Evolutionary conservation across 2,888 invertebrate species (phyloP).

Genomic region (Tenthredo scrophulariae): DNA sequence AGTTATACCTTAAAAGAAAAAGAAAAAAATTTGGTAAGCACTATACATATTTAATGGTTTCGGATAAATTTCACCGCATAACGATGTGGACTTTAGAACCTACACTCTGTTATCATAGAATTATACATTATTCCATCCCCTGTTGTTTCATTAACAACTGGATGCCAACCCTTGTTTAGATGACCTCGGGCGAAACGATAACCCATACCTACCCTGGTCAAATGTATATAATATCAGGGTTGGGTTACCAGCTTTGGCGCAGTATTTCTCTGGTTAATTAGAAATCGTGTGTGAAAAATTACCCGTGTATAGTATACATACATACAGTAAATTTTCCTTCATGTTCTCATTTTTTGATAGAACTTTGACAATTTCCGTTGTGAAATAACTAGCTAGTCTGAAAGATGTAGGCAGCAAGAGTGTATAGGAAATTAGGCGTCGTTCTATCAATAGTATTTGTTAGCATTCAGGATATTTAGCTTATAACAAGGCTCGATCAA

Average conservation of each 20-base stretch:
- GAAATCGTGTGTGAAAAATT: background rate
- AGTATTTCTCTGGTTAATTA: background rate
- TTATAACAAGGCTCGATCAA: background rate
- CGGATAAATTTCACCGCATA: no score
- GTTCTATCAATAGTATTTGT: background rate
- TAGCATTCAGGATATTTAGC: background rate
- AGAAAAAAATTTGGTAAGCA: background rate
- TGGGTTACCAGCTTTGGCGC: background rate
- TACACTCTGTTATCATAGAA: background rate
- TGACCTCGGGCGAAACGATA: background rate
- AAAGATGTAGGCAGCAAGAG: background rate
- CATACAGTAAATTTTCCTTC: background rate
- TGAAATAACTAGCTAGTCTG: background rate
- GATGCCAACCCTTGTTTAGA: conserved; percentile 16
- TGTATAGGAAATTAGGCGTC: background rate
- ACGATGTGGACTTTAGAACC: background rate
- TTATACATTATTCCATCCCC: background rate
- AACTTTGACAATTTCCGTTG: background rate
- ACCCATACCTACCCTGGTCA: background rate
- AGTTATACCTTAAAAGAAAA: background rate
- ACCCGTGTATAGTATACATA: background rate
- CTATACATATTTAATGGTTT: no score
- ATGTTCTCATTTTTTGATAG: background rate
- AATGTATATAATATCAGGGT: background rate
- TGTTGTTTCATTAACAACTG: background rate